Conservation (phyloP, 2,113 vertebrate genomes). For the Mastomys natalensis region DNA sequence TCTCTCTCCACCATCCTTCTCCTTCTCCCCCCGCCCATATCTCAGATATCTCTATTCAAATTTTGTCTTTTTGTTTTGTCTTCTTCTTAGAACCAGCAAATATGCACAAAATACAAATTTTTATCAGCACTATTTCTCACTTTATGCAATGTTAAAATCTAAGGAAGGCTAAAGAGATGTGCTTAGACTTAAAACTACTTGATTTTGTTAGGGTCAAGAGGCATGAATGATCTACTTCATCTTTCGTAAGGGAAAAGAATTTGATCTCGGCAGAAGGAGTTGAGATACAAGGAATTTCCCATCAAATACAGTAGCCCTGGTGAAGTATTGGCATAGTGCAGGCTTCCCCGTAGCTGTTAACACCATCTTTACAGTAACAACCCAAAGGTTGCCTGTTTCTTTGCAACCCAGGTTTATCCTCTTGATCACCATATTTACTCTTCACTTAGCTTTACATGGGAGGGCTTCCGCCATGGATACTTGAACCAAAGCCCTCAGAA, state of each 20-base stretch:
- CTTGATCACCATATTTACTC: constrained; percentile 79
- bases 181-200: not conserved
- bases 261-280: not conserved
- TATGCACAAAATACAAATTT: not conserved
- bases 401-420: constrained; percentile 38
- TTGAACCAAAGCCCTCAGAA: constrained; percentile 83
- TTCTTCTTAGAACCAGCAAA: constrained; percentile 4
- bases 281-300: not conserved
- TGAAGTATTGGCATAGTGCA: not conserved
- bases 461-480: constrained; percentile 79
- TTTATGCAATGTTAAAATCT: constrained; percentile 8
- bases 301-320: not conserved
- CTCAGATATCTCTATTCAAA: not conserved
- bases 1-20: too few species aligned
- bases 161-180: constrained; percentile 1
- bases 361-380: not conserved
- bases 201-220: not conserved
- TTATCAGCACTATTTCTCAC: constrained; percentile 2
- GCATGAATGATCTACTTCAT: not conserved
- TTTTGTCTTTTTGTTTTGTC: not conserved
- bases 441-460: constrained; percentile 80
- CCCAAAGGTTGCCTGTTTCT: constrained; percentile 23
- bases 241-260: constrained; percentile 18
- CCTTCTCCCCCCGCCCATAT: not conserved
- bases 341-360: not conserved